Conservation (phyloP, 2,888 invertebrate species). For the Lapara coniferarum region DNA sequence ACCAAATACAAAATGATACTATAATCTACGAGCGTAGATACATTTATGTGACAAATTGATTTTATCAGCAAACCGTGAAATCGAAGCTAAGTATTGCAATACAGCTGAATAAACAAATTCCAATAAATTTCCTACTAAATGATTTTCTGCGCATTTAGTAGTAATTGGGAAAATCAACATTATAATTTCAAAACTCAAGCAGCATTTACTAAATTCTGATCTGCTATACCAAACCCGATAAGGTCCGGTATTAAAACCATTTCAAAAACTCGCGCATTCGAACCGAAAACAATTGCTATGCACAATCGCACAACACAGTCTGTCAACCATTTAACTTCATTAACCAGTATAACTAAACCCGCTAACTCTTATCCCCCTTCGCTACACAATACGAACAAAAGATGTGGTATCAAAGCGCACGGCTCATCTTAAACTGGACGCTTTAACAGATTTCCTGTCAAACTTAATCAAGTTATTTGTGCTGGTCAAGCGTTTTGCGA, state of each 20-base stretch:
- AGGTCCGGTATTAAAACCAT: constrained; percentile 8
- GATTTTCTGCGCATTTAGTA: no score
- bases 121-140: no score
- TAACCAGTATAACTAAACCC: neutral
- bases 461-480: constrained; percentile 49
- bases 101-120: no score
- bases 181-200: neutral
- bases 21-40: no score
- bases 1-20: no score
- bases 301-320: neutral
- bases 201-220: neutral
- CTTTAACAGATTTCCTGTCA: constrained; percentile 44
- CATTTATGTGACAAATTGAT: no score
- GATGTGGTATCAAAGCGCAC: neutral
- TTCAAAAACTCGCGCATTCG: neutral
- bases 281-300: constrained; percentile 10
- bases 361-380: neutral
- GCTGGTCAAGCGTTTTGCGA: constrained; percentile 37
- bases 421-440: neutral
- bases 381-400: neutral
- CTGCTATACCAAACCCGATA: neutral
- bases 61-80: no score
- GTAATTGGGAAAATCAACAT: neutral
- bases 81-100: no score
- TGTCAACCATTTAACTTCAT: neutral